phyloP scores from a whole-genome alignment of 2,888 invertebrate genomes.

The Flabesymbios commensalis region DNA sequence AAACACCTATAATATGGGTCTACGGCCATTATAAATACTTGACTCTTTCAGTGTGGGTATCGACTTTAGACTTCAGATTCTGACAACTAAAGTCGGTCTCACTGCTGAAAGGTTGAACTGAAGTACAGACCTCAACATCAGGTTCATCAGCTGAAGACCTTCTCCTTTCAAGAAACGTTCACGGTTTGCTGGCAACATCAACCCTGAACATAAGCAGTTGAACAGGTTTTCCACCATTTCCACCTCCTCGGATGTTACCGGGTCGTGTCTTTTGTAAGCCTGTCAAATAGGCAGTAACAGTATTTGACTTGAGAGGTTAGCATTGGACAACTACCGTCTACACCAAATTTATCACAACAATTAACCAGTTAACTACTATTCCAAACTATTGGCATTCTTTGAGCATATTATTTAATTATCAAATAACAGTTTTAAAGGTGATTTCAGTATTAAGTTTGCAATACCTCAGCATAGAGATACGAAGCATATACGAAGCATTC shows the following conservation, averaged over 20 bases:
- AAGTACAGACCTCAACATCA: conserved; percentile 79
- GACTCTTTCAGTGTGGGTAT: too few species aligned
- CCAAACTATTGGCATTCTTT: background rate
- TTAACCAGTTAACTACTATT: background rate
- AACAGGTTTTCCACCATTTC: conserved; percentile 99
- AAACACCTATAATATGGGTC: too few species aligned
- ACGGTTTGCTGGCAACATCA: conserved; percentile 80
- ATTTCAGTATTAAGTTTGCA: too few species aligned
- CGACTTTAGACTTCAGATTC: too few species aligned
- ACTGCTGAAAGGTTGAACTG: background rate
- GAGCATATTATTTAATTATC: too few species aligned
- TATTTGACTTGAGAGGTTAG: background rate
- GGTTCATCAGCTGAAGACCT: conserved; percentile 97
- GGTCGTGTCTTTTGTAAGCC: conserved; percentile 94
- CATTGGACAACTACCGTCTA: background rate
- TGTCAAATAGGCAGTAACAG: conserved; percentile 56
- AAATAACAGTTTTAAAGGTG: too few species aligned
- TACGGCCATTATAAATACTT: too few species aligned
- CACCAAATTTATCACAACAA: background rate
- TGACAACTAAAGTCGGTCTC: too few species aligned
- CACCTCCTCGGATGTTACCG: conserved; percentile 86
- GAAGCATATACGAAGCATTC: too few species aligned
- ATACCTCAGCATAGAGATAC: too few species aligned
- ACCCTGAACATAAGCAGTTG: conserved; percentile 89
- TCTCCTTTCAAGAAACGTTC: conserved; percentile 93